phyloP scores from a whole-genome alignment of 2,113 vertebrate genomes.

The Gymnogyps californianus region DNA sequence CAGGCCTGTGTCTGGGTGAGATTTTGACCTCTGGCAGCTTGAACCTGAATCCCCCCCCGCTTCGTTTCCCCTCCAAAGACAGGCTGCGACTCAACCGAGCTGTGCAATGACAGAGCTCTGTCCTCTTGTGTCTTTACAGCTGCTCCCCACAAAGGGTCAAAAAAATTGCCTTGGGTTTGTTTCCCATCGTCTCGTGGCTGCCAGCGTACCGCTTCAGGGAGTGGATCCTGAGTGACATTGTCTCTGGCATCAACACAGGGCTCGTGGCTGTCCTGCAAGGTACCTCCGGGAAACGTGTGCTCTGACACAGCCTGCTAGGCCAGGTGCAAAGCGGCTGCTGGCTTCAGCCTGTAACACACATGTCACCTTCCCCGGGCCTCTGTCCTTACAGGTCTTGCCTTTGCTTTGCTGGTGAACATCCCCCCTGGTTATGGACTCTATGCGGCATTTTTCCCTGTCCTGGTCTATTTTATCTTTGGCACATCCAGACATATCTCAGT shows the following conservation, averaged over 20 bases:
- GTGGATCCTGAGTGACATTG: slow-evolving; percentile 88
- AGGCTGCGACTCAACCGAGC: neutral
- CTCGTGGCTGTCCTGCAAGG: slow-evolving; percentile 96
- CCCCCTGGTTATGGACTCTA: slow-evolving; percentile 89
- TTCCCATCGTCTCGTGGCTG: slow-evolving; percentile 87
- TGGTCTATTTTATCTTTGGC: slow-evolving; percentile 91
- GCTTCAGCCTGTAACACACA: neutral
- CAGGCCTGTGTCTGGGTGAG: neutral
- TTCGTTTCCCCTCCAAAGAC: neutral
- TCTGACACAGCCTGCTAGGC: neutral
- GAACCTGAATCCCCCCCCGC: neutral
- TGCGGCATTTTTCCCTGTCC: slow-evolving; percentile 87
- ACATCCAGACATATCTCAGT: slow-evolving; percentile 94
- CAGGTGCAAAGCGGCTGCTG: neutral
- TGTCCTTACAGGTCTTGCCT: slow-evolving; percentile 84
- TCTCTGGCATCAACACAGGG: slow-evolving; percentile 92
- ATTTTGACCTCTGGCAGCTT: neutral
- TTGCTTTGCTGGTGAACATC: slow-evolving; percentile 86
- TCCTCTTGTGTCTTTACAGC: slow-evolving; percentile 70
- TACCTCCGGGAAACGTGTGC: neutral
- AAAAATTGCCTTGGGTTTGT: slow-evolving; percentile 73
- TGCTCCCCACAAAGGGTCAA: slow-evolving; percentile 83
- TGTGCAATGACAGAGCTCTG: neutral
- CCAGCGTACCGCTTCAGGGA: slow-evolving; percentile 83
- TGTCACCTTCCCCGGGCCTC: neutral